Evolutionary conservation across 2,888 invertebrate species (phyloP).

Genomic region (Eupeodes luniger): DNA sequence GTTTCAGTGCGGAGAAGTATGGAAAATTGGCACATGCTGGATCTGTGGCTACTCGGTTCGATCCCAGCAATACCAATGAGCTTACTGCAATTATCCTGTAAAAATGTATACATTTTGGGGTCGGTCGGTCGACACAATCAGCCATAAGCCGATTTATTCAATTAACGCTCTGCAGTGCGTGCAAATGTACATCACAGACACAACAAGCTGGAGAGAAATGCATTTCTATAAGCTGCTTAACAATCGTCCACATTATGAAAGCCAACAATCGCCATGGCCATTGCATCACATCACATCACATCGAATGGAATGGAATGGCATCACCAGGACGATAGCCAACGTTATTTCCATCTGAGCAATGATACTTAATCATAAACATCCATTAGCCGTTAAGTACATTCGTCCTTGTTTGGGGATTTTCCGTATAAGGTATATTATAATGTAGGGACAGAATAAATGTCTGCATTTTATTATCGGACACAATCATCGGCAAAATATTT

Average conservation of each 20-base stretch:
- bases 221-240: constrained; percentile 65
- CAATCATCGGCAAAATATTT: constrained; percentile 48
- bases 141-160: constrained; percentile 73
- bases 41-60: background rate
- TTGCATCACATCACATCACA: background rate
- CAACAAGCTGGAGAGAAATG: constrained; percentile 39
- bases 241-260: constrained; percentile 15
- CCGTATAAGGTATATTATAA: background rate
- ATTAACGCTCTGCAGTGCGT: constrained; percentile 66
- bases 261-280: background rate
- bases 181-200: constrained; percentile 28
- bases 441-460: constrained; percentile 43
- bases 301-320: constrained; percentile 32
- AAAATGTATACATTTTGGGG: constrained; percentile 58
- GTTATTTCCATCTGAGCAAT: constrained; percentile 32
- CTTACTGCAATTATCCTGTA: constrained; percentile 73
- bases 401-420: constrained; percentile 58
- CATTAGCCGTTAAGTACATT: constrained; percentile 71
- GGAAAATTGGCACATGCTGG: constrained; percentile 73
- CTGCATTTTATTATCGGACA: constrained; percentile 71
- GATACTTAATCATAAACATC: constrained; percentile 59
- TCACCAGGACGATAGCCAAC: constrained; percentile 1
- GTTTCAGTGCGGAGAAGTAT: constrained; percentile 44
- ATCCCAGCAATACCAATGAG: constrained; percentile 41
- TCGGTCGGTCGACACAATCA: constrained; percentile 39